Conservation (phyloP, 2,113 vertebrate genomes). For the Andinoacara biseriatus region DNA sequence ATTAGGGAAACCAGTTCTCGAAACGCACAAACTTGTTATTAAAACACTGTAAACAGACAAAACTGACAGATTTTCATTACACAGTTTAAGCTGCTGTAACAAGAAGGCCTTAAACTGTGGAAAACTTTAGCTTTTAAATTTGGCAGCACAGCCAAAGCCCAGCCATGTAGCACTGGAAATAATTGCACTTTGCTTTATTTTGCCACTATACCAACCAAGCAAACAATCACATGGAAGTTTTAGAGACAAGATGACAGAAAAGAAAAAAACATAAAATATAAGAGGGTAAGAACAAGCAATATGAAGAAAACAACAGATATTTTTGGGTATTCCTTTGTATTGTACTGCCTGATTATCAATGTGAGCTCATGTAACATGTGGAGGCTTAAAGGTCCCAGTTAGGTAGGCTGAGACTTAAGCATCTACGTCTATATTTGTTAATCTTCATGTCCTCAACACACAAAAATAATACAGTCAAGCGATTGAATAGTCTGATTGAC, state of each 20-base stretch:
- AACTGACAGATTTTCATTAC: conserved; percentile 1
- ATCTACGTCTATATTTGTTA: conserved; percentile 8
- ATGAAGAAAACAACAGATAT: background rate
- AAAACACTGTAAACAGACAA: background rate
- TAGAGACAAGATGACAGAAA: background rate
- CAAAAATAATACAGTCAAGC: background rate
- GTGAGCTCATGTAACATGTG: background rate
- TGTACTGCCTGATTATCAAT: conserved; percentile 1
- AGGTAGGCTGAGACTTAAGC: background rate
- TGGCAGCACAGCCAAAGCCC: background rate
- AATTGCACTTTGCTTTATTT: conserved; percentile 20
- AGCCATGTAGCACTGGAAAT: background rate
- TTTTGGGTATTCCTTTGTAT: background rate
- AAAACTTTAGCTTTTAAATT: background rate
- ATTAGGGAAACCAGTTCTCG: background rate
- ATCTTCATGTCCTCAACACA: background rate
- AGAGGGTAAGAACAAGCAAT: background rate
- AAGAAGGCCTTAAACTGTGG: conserved; percentile 12
- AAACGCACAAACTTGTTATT: background rate
- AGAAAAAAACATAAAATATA: background rate
- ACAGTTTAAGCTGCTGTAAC: background rate
- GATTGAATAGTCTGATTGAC: background rate
- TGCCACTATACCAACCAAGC: conserved; percentile 6
- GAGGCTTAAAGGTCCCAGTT: conserved; percentile 21
- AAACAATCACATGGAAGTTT: conserved; percentile 14